Base-by-base conservation (phyloP, 2,113 vertebrate species). In the Brienomyrus longianalis region DNA sequence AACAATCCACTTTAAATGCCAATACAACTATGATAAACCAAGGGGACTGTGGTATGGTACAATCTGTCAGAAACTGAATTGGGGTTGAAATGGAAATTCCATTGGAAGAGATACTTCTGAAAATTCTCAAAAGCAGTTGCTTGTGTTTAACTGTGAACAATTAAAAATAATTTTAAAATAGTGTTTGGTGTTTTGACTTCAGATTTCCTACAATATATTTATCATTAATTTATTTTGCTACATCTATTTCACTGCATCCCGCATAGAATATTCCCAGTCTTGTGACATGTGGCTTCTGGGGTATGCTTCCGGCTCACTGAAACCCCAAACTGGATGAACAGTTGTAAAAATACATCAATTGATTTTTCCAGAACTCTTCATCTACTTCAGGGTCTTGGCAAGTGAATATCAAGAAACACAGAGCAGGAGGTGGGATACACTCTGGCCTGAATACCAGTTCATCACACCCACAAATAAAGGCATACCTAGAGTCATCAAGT, bases 81-180 rank as follows among this genome's bases (percentile, higher is more conserved):
- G 88, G 31, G 50, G 31, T 45, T 83, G 19, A 43, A 39, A 54
- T 51, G 70, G 66, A 50, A 66, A 35, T 50, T 87, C 50, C 45
- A 70, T 89, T 74, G 56, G n/a, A 94, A 94, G 94, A 96, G 95
- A 94, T 95, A 93, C 95, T 95, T 96, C 95, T 95, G 92, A 94
- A 87, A 54, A 39, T 85, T 92, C 86, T 91, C 47, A 90, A 95
- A 95, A 95, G 96, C 96, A 95, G 94, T 96, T 96, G 96, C 96
- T 97, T 97, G 95, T 97, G 96, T 97, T 96, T 96, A 96, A 97
- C 97, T 97, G 97, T 97, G 97, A 97, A 97, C 95, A 96, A 89
- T 62, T 89, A 59, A 83, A 83, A 84, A 83, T 83, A 89, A 85
- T 48, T 85, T 85, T 85, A 85, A 85, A 48, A 47, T 43, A 83